Percentiles rank a stretch among this genome's conserved stretches.
Conservation (phyloP, 2,113 vertebrate genomes). For the Psilopogon haemacephalus region DNA sequence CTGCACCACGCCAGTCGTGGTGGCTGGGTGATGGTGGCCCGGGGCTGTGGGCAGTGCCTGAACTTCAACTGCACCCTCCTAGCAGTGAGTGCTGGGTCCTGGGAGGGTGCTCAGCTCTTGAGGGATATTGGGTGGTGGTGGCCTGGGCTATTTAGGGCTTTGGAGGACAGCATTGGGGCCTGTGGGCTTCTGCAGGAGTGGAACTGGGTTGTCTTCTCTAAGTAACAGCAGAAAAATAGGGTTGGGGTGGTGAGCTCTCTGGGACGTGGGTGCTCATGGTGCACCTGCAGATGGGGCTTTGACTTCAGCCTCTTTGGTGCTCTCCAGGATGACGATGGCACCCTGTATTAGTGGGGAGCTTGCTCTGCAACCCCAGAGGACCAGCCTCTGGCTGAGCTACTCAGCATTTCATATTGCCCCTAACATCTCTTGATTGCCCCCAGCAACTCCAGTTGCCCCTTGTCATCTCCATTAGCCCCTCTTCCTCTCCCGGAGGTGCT, state of each 20-base stretch:
- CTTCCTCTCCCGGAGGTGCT: constrained; percentile 71
- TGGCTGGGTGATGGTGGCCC: constrained; percentile 77
- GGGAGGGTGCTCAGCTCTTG: background rate
- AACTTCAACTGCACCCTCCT: constrained; percentile 91
- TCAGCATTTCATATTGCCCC: no score
- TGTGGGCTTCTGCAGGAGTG: background rate
- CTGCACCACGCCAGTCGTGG: constrained; percentile 51
- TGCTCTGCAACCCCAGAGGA: background rate
- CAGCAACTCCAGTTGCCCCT: no score
- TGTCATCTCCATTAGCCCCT: accelerated
- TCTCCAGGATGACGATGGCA: background rate
- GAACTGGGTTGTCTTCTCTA: background rate
- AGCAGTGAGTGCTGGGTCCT: constrained; percentile 67
- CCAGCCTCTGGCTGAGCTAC: background rate
- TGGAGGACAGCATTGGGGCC: background rate
- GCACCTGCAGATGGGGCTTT: no score
- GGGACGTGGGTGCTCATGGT: accelerated
- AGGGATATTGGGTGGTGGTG: accelerated
- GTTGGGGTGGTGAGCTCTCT: background rate
- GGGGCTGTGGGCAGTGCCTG: constrained; percentile 87
- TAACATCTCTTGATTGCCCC: background rate
- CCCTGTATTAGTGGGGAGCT: background rate
- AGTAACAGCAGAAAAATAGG: no score
- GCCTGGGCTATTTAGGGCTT: background rate
- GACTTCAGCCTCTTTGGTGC: background rate